phyloP scores from a whole-genome alignment of 35 echinoderm and acorn worm species.

The Ptychodera flava region DNA sequence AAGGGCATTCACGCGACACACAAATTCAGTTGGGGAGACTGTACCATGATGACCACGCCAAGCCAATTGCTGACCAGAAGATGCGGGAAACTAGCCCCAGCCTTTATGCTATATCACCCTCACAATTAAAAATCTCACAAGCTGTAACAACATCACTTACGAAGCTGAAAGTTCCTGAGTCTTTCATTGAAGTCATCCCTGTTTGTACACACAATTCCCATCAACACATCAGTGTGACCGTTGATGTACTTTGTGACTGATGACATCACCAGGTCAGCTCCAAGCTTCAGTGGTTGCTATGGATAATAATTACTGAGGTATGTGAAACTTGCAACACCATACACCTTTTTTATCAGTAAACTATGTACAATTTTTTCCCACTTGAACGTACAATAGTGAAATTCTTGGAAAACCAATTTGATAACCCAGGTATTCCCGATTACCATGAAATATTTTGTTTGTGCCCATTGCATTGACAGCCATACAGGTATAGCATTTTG shows the following conservation, averaged over 20 bases:
- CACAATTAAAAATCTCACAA: not conserved
- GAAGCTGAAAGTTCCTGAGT: not conserved
- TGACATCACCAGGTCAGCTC: not conserved
- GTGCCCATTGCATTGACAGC: not conserved
- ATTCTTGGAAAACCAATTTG: too few relatives aligned
- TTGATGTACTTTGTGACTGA: not conserved
- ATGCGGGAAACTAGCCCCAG: not conserved
- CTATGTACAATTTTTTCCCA: too few relatives aligned
- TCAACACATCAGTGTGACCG: not conserved
- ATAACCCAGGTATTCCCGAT: not conserved
- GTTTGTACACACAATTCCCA: not conserved
- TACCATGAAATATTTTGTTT: not conserved
- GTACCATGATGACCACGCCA: too few relatives aligned
- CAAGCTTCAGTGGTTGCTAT: not conserved
- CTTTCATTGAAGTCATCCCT: not conserved
- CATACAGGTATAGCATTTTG: too few relatives aligned
- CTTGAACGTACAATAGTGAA: too few relatives aligned
- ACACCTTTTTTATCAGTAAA: not conserved
- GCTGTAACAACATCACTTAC: not conserved
- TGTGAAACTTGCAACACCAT: not conserved
- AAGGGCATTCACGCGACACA: not conserved
- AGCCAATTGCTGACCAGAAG: not conserved
- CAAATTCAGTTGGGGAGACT: too few relatives aligned
- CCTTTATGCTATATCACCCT: not conserved
- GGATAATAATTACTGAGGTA: not conserved